Evolutionary conservation across 2,797 vertebrate genomes (phyloP).

Genomic region (Pseudotriccus pelzelni): DNA sequence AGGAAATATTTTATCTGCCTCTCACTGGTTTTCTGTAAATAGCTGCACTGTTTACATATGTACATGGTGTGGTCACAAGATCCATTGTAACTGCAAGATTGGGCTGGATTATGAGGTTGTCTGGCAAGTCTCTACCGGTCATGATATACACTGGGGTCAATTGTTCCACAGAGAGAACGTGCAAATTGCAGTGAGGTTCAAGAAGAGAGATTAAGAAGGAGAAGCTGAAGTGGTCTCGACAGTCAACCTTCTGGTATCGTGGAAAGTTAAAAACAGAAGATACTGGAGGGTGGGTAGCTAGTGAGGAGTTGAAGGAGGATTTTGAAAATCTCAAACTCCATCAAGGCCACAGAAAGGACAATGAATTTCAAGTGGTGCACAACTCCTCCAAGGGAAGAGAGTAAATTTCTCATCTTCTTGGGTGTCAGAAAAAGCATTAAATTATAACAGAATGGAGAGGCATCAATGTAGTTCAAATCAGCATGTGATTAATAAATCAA

Average conservation of each 20-base stretch:
- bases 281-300: neutral
- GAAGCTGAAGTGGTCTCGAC: neutral
- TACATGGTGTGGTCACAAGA: constrained; percentile 22
- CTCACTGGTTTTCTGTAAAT: constrained; percentile 25
- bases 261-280: neutral
- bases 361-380: neutral
- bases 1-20: constrained; percentile 24
- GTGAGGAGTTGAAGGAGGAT: neutral
- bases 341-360: neutral
- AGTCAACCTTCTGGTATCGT: neutral
- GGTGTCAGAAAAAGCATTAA: neutral
- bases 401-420: neutral
- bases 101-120: constrained; percentile 26
- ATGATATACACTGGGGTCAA: neutral
- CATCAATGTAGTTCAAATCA: neutral
- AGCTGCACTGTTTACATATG: constrained; percentile 11
- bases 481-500: neutral
- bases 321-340: neutral
- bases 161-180: neutral
- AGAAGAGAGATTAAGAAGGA: neutral
- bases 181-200: neutral
- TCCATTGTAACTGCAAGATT: constrained; percentile 2
- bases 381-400: neutral
- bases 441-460: neutral
- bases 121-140: constrained; percentile 6